Conservation (phyloP, 1,140 invertebrate genomes). For the Plodia interpunctella region DNA sequence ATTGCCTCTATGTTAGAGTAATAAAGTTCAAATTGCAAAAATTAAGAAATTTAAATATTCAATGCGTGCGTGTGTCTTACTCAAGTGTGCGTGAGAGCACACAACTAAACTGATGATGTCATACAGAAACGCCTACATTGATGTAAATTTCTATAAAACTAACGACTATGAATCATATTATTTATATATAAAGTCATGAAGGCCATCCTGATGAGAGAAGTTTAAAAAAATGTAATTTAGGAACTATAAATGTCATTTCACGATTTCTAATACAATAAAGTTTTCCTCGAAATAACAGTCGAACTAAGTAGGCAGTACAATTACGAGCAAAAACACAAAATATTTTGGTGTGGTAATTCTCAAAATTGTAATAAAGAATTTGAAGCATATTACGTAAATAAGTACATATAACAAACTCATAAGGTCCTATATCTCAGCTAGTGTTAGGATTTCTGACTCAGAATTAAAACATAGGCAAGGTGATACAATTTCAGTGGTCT, state of each 20-base stretch:
- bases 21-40: neutral
- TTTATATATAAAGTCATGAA: neutral
- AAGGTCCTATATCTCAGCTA: too few species aligned
- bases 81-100: neutral
- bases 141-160: conserved; percentile 3
- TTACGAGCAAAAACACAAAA: too few species aligned
- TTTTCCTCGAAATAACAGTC: too few species aligned
- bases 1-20: neutral
- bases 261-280: too few species aligned
- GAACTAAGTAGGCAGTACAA: too few species aligned
- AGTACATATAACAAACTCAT: too few species aligned
- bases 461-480: too few species aligned
- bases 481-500: too few species aligned
- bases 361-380: too few species aligned
- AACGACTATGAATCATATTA: neutral
- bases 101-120: neutral
- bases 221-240: neutral
- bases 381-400: too few species aligned
- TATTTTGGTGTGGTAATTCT: too few species aligned
- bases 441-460: too few species aligned
- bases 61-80: neutral
- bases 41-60: neutral
- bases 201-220: neutral
- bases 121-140: neutral
- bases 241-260: neutral